Base-by-base conservation (phyloP, 2,113 vertebrate genomes). In the Leptocoma aspasia region DNA sequence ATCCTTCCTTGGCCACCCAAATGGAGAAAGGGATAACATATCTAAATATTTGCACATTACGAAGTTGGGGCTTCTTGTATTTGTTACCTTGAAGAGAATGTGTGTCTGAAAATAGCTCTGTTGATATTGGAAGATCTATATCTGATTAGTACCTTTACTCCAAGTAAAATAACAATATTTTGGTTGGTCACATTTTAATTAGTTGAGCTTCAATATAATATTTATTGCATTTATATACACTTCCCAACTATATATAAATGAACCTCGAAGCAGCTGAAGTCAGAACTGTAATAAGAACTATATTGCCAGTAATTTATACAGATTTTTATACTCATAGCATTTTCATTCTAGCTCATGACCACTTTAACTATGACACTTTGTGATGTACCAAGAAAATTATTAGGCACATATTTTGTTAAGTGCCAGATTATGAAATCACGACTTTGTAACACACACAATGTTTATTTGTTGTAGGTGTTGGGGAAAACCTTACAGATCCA, bases 401-500 rank as follows among this genome's bases (percentile, higher is more conserved):
- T 86, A 60, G n/a, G 73, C 75, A 31, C 15, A 39, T 71, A 70
- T 89, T 83, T 94, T 61, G 47, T 94, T 89, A 86, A 90, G 84
- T 61, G 78, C 31, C 19, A 50, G 50, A 70, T 69, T 79, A 93
- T 95, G 50, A 89, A 86, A 92, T 96, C 7, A 15, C 73, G 5
- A 49, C 71, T 90, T 96, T 94, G n/a, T 97, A 95, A 96, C 41
- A 76, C 28, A 72, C 77, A 19, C 4, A 15, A 9, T 95, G 21
- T 96, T 95, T 93, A 65, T 96, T 95, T 97, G 47, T 95, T 95
- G 60, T 96, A 99, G 99, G 99, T 95, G 99, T 99, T 83, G 99
- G 98, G 76, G 98, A 98, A 94, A 98, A 98, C 78, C 98, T 99
- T 96, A 99, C 99, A 35, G 99, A 99, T 93, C 99, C 99, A 61